A percentile compares a stretch with the other conserved stretches of the same genome.
These are phyloP conservation scores for Arvicanthis niloticus DNA, from an alignment of 2,113 vertebrate genomes.

Conservation along the genomic window DNA sequence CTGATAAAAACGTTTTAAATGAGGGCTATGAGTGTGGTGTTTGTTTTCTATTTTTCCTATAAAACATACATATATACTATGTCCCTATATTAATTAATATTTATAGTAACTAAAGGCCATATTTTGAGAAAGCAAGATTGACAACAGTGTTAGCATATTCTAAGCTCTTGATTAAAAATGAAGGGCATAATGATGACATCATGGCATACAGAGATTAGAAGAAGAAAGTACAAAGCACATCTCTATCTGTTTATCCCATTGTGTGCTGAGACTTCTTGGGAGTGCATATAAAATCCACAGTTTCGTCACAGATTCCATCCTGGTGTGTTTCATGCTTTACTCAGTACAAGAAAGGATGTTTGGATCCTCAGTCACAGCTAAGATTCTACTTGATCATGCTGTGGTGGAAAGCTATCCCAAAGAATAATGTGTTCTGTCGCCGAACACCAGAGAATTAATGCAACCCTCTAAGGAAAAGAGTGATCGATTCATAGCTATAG, in stretches of 20 bases:
- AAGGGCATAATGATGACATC: too few relatives aligned
- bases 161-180: constrained; percentile 29
- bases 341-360: neutral
- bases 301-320: neutral
- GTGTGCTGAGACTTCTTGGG: neutral
- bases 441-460: constrained; percentile 11
- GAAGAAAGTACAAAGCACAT: neutral
- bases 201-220: neutral
- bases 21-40: neutral
- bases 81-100: neutral
- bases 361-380: neutral
- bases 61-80: neutral
- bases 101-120: neutral
- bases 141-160: constrained; percentile 6
- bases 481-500: neutral
- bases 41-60: neutral
- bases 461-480: neutral
- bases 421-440: neutral
- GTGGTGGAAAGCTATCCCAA: neutral
- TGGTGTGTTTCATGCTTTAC: constrained; percentile 31
- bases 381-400: neutral
- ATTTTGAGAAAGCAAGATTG: constrained; percentile 42
- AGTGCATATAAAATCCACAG: neutral
- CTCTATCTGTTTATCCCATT: neutral
- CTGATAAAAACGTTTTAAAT: neutral